Evolutionary conservation across 2,888 invertebrate genomes (phyloP).

Genomic region (Drosophila paranaensis): DNA sequence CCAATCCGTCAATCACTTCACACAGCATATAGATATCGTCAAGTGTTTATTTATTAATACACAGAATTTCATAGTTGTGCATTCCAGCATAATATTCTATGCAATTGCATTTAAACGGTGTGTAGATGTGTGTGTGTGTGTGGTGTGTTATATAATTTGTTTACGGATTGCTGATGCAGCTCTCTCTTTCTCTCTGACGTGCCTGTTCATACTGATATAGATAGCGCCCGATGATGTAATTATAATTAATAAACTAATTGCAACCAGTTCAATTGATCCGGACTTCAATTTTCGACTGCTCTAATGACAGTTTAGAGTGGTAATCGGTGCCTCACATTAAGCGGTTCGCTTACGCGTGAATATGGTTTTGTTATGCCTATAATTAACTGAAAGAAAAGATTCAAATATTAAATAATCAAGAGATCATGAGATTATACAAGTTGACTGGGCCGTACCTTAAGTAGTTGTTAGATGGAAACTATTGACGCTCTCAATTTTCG

Average conservation of each 20-base stretch:
- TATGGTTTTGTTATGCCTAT: constrained; percentile 23
- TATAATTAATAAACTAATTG: constrained; percentile 32
- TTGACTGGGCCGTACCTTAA: constrained; percentile 34
- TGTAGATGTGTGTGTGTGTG: background rate
- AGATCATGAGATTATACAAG: background rate
- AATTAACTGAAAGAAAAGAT: constrained; percentile 35
- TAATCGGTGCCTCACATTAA: constrained; percentile 19
- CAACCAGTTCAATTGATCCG: constrained; percentile 20
- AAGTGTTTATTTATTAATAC: constrained; percentile 45
- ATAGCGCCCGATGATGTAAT: constrained; percentile 19
- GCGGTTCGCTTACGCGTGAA: constrained; percentile 7
- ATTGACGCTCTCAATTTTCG: constrained; percentile 24
- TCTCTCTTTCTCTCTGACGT: constrained; percentile 1
- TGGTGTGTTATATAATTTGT: constrained; percentile 1
- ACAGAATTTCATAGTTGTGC: constrained; percentile 30
- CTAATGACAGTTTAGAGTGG: background rate
- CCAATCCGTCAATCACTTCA: background rate
- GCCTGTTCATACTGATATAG: constrained; percentile 6
- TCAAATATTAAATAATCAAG: background rate
- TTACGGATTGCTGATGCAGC: constrained; percentile 29
- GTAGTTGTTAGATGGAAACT: constrained; percentile 27
- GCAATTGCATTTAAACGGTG: constrained; percentile 24
- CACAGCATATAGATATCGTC: constrained; percentile 25
- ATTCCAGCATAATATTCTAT: constrained; percentile 30
- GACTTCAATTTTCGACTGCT: constrained; percentile 7